Base-by-base conservation (phyloP, 1,140 invertebrate species). In the Formica exsecta region DNA sequence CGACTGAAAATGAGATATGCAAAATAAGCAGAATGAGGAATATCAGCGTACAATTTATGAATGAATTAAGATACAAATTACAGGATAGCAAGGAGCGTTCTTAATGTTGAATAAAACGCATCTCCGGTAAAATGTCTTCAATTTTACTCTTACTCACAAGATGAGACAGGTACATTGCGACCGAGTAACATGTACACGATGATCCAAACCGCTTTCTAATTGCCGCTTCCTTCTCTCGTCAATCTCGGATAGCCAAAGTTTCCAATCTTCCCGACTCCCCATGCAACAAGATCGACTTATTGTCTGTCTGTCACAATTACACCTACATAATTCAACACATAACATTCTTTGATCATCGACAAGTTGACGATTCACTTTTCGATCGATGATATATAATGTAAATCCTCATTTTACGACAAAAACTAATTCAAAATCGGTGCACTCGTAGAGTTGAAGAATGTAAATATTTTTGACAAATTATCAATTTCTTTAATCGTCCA, bases 131-230 rank as follows among this genome's bases (percentile, higher is more conserved):
- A 71, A 61, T 32, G 25, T 13, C 25, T 13, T 0, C 41, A 4
- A n/a, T n/a, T 29, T 81, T 29, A 25, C 32, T 81, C 1, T 59
- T 70, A 87, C 88, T 87, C n/a, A 90, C 89, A 66, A 90, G 62
- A 44, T 90, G 73, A 13, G 87, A 79, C 25, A 87, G 29, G 22
- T 89, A 54, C 89, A 90, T 89, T 29, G 51, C 61, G 87, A 19
- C 51, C 22, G 11, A 38, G 38, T 25, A 57, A 32, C 19, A 36
- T 71, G 9, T 38, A 41, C 41, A 85, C 48, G 54, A 0, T 66
- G 64, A 66, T n/a, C 32, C 74, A 54, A 44, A 19, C 22, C 75
- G 51, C 74, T 86, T 86, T 86, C 84, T 79, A 79, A 86, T 59
- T 86, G 51, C 13, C 64, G 29, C 75, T 61, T 25, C 44, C 51